Base-by-base conservation (phyloP, 1,140 invertebrate genomes). In the Chionoecetes opilio region DNA sequence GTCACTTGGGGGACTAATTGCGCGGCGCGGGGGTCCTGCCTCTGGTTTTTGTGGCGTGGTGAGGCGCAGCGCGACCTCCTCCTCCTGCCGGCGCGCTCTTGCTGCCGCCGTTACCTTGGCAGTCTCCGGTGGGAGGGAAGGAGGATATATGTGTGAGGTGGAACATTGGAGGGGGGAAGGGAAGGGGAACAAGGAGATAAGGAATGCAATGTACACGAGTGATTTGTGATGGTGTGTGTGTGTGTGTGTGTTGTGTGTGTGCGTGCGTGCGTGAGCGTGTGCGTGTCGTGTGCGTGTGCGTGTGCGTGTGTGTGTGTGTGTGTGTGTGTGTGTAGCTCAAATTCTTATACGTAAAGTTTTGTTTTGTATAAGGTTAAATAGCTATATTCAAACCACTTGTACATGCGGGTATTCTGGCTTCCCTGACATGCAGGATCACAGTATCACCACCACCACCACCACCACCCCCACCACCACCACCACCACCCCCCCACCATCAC, bases 1-100 rank as follows among this genome's bases (percentile, higher is more conserved):
- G 46, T 93, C 93, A 93, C 93, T 88, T 88, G 41, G 29, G 3
- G 31, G 85, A 93, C 93, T 93, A 93, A 88, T 93, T 93, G 93
- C 82, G 53, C 85, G 82, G 85, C 29, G 93, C 35, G 41, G 82
- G 38, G 75, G 91, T 82, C 53, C 32, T 35, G 32, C 63, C 63
- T 75, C 63, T 11, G 63, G 63, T 75, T 75, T 75, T 75, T 75
- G 63, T 75, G 21, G 87, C 2, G 86, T 0, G 8, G 0, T 11
- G 32, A 37, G 35, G 31, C 35, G 21, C 63, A 21, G n/a, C 21
- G 26, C 63, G 21, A 75, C 63, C 63, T n/a, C 9, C 63, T 21
- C 53, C 21, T 21, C 26, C 53, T 75, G 8, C 21, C 53, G 8
- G 26, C 37, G 37, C 14, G n/a, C 35, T 41, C 35, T 35, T 53